These are phyloP conservation scores for Helleia helle DNA, from an alignment of 2,888 invertebrate species.

Conservation along the genomic window DNA sequence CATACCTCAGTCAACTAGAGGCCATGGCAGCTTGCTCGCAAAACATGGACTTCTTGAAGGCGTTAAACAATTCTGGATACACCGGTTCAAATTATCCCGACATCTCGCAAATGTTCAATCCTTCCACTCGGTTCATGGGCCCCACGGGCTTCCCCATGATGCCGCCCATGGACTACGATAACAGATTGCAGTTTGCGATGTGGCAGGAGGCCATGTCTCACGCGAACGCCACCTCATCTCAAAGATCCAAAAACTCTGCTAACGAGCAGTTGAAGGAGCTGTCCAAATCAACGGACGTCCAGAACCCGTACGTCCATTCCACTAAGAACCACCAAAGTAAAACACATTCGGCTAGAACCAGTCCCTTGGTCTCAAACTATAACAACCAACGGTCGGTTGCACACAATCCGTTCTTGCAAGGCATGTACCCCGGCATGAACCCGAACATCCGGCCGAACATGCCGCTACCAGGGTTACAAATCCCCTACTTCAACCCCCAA, in stretches of 20 bases:
- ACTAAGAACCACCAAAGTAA: slow-evolving; percentile 53
- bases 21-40: slow-evolving; percentile 72
- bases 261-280: slow-evolving; percentile 49
- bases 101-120: slow-evolving; percentile 65
- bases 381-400: slow-evolving; percentile 79
- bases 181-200: slow-evolving; percentile 75
- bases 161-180: slow-evolving; percentile 67
- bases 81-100: slow-evolving; percentile 65
- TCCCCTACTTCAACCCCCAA: slow-evolving; percentile 57
- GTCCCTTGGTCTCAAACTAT: slow-evolving; percentile 62
- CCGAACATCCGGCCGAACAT: slow-evolving; percentile 45
- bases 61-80: slow-evolving; percentile 64
- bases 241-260: slow-evolving; percentile 41
- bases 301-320: slow-evolving; percentile 59
- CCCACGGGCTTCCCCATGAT: slow-evolving; percentile 54
- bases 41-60: slow-evolving; percentile 74
- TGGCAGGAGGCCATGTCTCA: slow-evolving; percentile 81
- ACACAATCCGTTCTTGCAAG: slow-evolving; percentile 79
- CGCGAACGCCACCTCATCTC: slow-evolving; percentile 48
- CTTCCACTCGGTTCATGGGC: slow-evolving; percentile 51
- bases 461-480: slow-evolving; percentile 51
- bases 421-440: slow-evolving; percentile 55
- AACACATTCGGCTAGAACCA: slow-evolving; percentile 61
- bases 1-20: slow-evolving; percentile 78
- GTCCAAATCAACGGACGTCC: slow-evolving; percentile 51